phyloP scores from a whole-genome alignment of 2,888 invertebrate species.

The Sinohyriopsis cumingii region DNA sequence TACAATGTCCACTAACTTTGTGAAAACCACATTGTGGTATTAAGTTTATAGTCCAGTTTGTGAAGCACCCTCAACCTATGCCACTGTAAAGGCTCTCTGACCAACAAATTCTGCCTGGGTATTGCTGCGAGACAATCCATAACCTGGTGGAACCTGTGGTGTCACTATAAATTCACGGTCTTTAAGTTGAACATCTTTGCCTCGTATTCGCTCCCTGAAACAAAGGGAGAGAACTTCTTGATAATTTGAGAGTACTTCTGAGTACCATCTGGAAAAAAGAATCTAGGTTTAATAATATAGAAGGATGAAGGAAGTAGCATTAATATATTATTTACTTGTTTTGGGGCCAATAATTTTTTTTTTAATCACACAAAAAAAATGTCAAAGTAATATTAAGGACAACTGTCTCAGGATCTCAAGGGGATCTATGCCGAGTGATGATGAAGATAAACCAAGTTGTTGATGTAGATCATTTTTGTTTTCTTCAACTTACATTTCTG shows the following conservation, averaged over 20 bases:
- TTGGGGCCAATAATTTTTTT: too few relatives aligned
- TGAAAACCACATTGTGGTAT: too few relatives aligned
- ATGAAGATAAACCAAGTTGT: too few relatives aligned
- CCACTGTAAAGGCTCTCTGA: conserved; percentile 43
- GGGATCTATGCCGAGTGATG: too few relatives aligned
- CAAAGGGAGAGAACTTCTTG: conserved; percentile 4
- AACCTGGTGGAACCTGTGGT: conserved; percentile 55
- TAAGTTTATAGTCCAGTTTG: too few relatives aligned
- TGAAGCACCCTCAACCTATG: conserved; percentile 12
- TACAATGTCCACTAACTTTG: too few relatives aligned
- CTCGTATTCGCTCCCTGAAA: conserved; percentile 64
- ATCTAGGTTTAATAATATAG: too few relatives aligned
- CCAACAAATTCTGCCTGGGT: conserved; percentile 41
- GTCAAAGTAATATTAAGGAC: too few relatives aligned
- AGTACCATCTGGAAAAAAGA: not conserved
- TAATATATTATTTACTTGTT: not conserved
- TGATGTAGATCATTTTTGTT: too few relatives aligned
- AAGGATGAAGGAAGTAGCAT: not conserved
- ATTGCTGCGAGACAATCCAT: conserved; percentile 25
- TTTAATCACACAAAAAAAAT: too few relatives aligned
- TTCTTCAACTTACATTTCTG: too few relatives aligned
- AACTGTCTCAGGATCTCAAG: too few relatives aligned
- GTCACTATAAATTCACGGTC: conserved; percentile 61
- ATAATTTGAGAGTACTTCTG: not conserved
- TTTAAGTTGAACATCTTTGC: conserved; percentile 60